These are phyloP conservation scores for Gastracanthus pulcherrimus DNA, from an alignment of 2,888 invertebrate genomes.

Conservation along the genomic window DNA sequence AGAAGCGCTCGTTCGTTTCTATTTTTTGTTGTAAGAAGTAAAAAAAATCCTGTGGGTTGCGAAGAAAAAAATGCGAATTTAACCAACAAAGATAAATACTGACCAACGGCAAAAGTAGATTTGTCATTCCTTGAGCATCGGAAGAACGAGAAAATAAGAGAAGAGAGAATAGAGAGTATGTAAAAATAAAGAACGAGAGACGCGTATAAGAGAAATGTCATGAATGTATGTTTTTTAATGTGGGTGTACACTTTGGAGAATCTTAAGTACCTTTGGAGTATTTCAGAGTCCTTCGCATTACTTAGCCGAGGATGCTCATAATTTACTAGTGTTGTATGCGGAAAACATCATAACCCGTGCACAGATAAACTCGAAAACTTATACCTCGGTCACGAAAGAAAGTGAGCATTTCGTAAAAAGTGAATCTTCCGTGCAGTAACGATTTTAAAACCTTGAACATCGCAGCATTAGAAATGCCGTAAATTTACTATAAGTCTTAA, in stretches of 20 bases:
- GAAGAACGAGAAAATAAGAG: neutral
- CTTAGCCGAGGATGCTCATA: neutral
- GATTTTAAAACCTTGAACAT: too few relatives aligned
- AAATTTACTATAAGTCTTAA: too few relatives aligned
- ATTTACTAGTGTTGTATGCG: neutral
- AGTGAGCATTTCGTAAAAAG: neutral
- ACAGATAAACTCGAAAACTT: neutral
- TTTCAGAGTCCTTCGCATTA: neutral
- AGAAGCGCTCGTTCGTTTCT: too few relatives aligned
- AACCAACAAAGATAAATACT: constrained; percentile 1
- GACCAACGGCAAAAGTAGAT: neutral
- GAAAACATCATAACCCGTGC: neutral
- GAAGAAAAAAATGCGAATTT: neutral
- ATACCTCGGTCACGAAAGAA: neutral
- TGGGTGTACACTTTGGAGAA: constrained; percentile 66
- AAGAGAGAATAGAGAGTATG: neutral
- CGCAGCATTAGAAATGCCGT: too few relatives aligned
- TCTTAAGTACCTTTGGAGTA: constrained; percentile 62
- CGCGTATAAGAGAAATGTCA: constrained; percentile 59
- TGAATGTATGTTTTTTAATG: constrained; percentile 62
- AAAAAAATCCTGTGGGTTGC: neutral
- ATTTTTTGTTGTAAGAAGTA: too few relatives aligned
- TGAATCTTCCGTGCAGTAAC: neutral
- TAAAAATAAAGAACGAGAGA: constrained; percentile 25
- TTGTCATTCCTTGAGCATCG: constrained; percentile 21